Conservation (phyloP, 2,797 vertebrate genomes). For the Melanotaenia pygmaea region DNA sequence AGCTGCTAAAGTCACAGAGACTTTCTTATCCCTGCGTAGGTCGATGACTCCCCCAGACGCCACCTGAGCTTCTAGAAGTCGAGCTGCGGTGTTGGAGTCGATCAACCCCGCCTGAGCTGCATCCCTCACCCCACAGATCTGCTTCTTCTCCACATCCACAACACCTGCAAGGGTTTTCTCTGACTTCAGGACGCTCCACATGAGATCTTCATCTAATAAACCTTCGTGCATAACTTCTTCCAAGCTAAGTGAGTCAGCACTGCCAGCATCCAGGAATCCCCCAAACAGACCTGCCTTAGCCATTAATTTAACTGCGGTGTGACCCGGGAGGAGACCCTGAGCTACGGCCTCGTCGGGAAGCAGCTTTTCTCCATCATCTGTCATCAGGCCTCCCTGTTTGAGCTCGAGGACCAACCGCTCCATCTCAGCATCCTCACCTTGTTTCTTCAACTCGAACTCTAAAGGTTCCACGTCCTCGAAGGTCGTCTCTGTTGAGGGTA, state of each 20-base stretch:
- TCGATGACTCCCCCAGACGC: slow-evolving; percentile 93
- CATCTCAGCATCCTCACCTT: slow-evolving; percentile 78
- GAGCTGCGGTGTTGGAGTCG: slow-evolving; percentile 85
- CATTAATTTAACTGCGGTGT: slow-evolving; percentile 91
- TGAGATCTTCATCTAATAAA: slow-evolving; percentile 89
- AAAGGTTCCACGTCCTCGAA: slow-evolving; percentile 5
- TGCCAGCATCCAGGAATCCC: slow-evolving; percentile 89
- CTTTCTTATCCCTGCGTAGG: slow-evolving; percentile 88
- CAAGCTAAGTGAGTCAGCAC: slow-evolving; percentile 84
- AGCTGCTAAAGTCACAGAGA: slow-evolving; percentile 93
- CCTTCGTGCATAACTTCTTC: slow-evolving; percentile 89
- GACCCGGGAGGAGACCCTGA: slow-evolving; percentile 83
- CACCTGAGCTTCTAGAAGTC: slow-evolving; percentile 92
- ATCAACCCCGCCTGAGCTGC: slow-evolving; percentile 88
- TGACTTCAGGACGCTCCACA: slow-evolving; percentile 88
- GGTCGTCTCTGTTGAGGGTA: neutral
- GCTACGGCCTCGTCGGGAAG: slow-evolving; percentile 89
- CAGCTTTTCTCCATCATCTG: slow-evolving; percentile 81
- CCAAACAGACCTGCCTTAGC: slow-evolving; percentile 88
- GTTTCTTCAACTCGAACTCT: slow-evolving; percentile 40
- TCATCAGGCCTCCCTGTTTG: slow-evolving; percentile 85
- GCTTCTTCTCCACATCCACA: slow-evolving; percentile 85
- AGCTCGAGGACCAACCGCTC: slow-evolving; percentile 83
- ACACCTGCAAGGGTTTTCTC: slow-evolving; percentile 91
- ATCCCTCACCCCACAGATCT: slow-evolving; percentile 85